These are phyloP conservation scores for Smutsia temminckii DNA, from an alignment of 2,797 vertebrate genomes.

Conservation along the genomic window DNA sequence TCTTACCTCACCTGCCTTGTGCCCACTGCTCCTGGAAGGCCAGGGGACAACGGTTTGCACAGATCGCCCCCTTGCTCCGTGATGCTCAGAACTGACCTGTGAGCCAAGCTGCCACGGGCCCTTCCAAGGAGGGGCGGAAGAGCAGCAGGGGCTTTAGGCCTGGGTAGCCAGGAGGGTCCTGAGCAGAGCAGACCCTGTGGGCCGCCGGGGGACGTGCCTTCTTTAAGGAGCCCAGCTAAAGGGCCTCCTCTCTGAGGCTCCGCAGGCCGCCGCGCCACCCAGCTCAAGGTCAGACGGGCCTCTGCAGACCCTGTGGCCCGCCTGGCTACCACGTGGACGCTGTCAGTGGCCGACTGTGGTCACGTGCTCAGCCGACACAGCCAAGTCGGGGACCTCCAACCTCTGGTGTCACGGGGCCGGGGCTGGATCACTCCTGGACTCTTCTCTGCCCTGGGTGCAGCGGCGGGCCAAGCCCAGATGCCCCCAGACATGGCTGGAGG, in stretches of 20 bases:
- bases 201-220: neutral
- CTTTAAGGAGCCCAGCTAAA: neutral
- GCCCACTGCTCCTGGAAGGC: neutral
- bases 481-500: neutral
- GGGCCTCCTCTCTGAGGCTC: no score
- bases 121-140: neutral
- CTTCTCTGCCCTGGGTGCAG: neutral
- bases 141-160: accelerated
- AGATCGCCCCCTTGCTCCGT: neutral
- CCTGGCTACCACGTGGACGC: neutral
- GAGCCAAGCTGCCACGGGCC: neutral
- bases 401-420: neutral
- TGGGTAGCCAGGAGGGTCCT: neutral
- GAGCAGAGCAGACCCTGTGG: neutral
- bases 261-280: neutral
- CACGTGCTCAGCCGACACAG: neutral
- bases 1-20: accelerated
- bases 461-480: neutral
- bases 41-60: accelerated
- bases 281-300: neutral
- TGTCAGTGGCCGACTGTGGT: neutral
- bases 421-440: neutral
- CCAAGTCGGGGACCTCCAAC: neutral
- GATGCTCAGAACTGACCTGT: neutral
- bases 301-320: neutral